Base-by-base conservation (phyloP, 2,888 invertebrate species). In the Lacanobia wlatinum region DNA sequence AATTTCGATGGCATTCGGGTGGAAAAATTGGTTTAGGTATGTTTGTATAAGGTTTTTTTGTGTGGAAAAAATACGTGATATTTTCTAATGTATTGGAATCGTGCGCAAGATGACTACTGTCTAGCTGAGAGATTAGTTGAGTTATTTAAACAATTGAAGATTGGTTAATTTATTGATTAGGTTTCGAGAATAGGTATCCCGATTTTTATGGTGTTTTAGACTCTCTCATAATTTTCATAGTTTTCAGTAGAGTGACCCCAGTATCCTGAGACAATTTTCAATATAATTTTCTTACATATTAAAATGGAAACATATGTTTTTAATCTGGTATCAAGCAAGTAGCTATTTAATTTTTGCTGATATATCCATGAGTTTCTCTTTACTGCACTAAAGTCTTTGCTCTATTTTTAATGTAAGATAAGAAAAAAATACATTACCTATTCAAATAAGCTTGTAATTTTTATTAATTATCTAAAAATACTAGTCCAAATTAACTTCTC, bases 1-100 rank as follows among this genome's bases (percentile, higher is more conserved):
- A 75, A 78, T 85, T 79, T 80, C 66, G 70, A 79, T 55, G 60
- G 53, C 66, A 62, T 34, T 73, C 64, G 69, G 63, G 65, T 74
- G 75, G 74, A 79, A 75, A 76, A 76, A 85, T 72, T 77, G 60
- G 73, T 84, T 65, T 80, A 72, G 64, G 74, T 75, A 63, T 82
- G 68, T 79, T 83, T 79, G 50, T 7, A 53, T 68, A 48, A 2
- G 4, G 21, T 75, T 58, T 70, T n/a, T 62, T 78, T 61, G 1
- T 71, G 14, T 38, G 0, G 18, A 23, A 56, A 50, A 50, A 46
- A 40, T 0, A 60, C 60, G 80, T 61, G 53, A 46, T 34, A 6
- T 59, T 53, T 67, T 58, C 21, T 56, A 8, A 66, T n/a, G 38
- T 28, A 28, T 52, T 71, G 58, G 46, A 10, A 78, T 71, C 72